Evolutionary conservation across 2,888 invertebrate species (phyloP), one percentile per base, ranked within the genome.

Genomic region (Sinotaia quadrata): DNA sequence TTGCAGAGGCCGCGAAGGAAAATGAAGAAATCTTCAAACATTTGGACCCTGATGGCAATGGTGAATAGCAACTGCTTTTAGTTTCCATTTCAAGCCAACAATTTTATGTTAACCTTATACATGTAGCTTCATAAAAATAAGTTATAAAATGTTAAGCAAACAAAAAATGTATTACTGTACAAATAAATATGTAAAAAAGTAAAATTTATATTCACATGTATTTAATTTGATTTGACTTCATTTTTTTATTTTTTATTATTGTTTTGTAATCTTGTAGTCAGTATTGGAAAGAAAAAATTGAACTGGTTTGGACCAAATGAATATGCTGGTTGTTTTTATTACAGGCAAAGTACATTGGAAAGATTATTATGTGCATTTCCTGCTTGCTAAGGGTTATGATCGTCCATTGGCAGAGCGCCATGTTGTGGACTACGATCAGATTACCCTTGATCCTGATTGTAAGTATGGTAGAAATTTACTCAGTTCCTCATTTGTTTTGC

Each of bases 311-410:
- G n/a, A n/a, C n/a, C n/a, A n/a, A n/a, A n/a, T n/a, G n/a, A n/a
- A 41, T 12, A 18, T 41, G 41, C 15, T 41, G 27, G 41, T 63
- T 8, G 58, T 34, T 36, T 52, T 75, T 47, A 21, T 74, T 75
- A 4, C 78, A 92, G 92, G 91, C 15, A 90, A 92, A 58, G 91
- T 95, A 47, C 92, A 92, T 0, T 95, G 94, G 94, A 92, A 93
- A 70, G 94, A 95, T 84, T 95, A 94, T 82, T 93, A 94, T 84
- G 89, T 91, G 0, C 92, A 92, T 85, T 94, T 94, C 84, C 86
- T 94, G 59, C 90, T 92, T 70, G 92, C 92, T 37, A 91, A 93
- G 74, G 93, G 93, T 7, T 77, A 81, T 69, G 67, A 91, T 31
- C 90, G 91, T 69, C 91, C 91, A 47, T 92, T 92, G 75, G 92